Evolutionary conservation across 2,888 invertebrate genomes (phyloP), one percentile per base, ranked within the genome.

Genomic region (Gymnoscelis rufifasciata): DNA sequence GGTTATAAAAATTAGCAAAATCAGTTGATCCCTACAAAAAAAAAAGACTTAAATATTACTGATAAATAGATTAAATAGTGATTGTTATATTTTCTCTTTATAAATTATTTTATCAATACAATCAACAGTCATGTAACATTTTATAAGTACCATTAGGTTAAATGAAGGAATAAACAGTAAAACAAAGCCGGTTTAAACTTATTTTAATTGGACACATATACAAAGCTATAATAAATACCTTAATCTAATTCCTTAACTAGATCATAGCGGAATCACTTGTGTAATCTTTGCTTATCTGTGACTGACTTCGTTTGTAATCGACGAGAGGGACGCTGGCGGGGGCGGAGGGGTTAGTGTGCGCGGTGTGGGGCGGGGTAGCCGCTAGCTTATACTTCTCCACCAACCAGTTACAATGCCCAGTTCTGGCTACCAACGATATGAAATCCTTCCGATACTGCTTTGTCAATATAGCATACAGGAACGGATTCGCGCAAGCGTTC

Each of bases 401-500:
- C 52, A 87, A 51, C 87, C 88, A 87, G 46, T 75, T 75, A 50
- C 84, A 88, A 27, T 68, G 60, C 0, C 87, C 89, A 60, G 83
- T 94, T 84, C 92, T 91, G 1, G 92, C 90, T 38, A 94, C 78
- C 29, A 95, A 72, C 7, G 90, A 84, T 41, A 92, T 89, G 13
- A 95, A 87, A 73, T 97, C 96, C 58, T 92, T 90, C 30, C 95
- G 90, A 70, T 95, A 96, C 76, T 96, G 96, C 52, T 95, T 92
- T 5, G 97, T 97, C 68, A 96, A 88, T 58, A 97, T 94, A 11
- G 96, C 97, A 77, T 97, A 97, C 2, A 97, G 83, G 84, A 96
- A 97, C 0, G 97, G 97, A 82, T 97, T 97, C 28, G 97, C 95
- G 71, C 96, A 96, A 0, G 96, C 94, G 78, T 97, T 97, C 51